Percentiles rank a stretch among this genome's conserved stretches.
Conservation (phyloP, 1,140 invertebrate species). For the Brachionus rubens region DNA sequence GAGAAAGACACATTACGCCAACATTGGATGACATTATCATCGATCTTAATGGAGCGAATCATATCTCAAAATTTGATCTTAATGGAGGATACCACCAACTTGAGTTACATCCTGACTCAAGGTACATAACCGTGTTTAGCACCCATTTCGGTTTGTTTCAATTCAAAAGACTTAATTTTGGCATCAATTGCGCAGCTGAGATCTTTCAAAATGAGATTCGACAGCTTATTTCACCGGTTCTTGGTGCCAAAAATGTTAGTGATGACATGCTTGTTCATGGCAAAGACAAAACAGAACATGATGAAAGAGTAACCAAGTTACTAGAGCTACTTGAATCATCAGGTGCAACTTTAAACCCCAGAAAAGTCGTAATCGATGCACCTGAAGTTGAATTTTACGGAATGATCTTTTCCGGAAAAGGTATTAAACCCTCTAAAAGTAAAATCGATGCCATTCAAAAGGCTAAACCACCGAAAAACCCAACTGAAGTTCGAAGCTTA, state of each 20-base stretch:
- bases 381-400: neutral
- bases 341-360: neutral
- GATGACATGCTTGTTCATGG: constrained; percentile 49
- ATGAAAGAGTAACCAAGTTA: constrained; percentile 46
- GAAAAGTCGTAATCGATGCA: neutral
- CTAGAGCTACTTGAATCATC: neutral
- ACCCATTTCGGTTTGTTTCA: constrained; percentile 47
- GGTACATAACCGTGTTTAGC: too few relatives aligned
- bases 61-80: constrained; percentile 49
- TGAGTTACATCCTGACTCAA: constrained; percentile 45
- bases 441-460: neutral
- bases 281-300: constrained; percentile 47
- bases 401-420: neutral
- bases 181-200: constrained; percentile 46
- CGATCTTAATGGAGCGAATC: constrained; percentile 45
- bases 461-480: neutral
- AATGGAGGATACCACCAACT: constrained; percentile 50
- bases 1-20: constrained; percentile 45
- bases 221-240: too few relatives aligned
- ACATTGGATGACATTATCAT: constrained; percentile 47
- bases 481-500: neutral
- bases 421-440: neutral
- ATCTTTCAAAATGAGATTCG: constrained; percentile 45
- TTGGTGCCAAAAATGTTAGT: constrained; percentile 44
- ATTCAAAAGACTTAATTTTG: constrained; percentile 48